These are phyloP conservation scores for Megaleporinus macrocephalus DNA, from an alignment of 2,113 vertebrate species.

Conservation along the genomic window DNA sequence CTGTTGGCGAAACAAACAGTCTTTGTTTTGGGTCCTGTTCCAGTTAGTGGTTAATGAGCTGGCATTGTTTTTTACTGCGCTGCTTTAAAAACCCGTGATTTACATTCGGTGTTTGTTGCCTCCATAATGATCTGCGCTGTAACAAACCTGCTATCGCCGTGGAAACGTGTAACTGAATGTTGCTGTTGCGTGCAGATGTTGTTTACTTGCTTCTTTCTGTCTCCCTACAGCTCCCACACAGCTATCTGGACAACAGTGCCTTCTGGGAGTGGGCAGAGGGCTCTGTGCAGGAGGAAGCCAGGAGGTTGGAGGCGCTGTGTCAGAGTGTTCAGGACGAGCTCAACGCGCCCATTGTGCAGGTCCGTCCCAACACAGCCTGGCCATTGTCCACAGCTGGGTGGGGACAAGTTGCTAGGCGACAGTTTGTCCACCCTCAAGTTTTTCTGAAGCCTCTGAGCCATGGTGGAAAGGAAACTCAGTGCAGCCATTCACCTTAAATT, in stretches of 20 bases:
- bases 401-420: conserved; percentile 2
- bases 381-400: conserved; percentile 39
- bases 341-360: conserved; percentile 77
- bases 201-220: conserved; percentile 27
- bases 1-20: background rate
- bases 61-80: background rate
- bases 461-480: conserved; percentile 28
- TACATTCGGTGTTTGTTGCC: too few relatives aligned
- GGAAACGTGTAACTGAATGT: conserved; percentile 14
- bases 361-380: conserved; percentile 55
- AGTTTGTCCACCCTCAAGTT: background rate
- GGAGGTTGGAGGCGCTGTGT: conserved; percentile 76
- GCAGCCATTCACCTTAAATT: conserved; percentile 38
- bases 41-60: background rate
- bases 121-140: too few relatives aligned
- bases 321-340: conserved; percentile 79
- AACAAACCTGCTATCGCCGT: background rate
- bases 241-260: conserved; percentile 67
- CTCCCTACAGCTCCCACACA: conserved; percentile 83
- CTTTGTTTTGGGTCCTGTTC: conserved; percentile 9
- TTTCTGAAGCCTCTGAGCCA: conserved; percentile 4
- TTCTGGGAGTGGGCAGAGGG: conserved; percentile 87
- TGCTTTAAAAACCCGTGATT: background rate
- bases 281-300: conserved; percentile 66
- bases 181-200: conserved; percentile 5